These are phyloP conservation scores for Martes martes DNA, from an alignment of 2,113 vertebrate genomes.

Conservation along the genomic window DNA sequence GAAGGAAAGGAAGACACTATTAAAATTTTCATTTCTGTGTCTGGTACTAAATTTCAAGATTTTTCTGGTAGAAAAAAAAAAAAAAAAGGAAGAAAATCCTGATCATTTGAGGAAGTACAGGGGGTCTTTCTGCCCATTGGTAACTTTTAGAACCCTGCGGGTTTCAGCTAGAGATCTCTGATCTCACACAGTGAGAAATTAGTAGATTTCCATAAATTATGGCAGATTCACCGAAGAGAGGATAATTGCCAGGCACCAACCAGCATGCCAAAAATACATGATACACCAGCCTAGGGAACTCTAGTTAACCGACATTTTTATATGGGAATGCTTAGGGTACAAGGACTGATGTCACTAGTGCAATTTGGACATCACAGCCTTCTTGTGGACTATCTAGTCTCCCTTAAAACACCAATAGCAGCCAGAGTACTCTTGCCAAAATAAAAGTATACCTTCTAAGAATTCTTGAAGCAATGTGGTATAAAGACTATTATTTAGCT, in stretches of 20 bases:
- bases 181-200: background rate
- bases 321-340: background rate
- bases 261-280: background rate
- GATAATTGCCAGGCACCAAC: background rate
- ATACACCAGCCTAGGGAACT: background rate
- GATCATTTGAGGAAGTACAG: background rate
- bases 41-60: background rate
- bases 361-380: background rate
- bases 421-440: background rate
- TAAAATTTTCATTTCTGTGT: conserved; percentile 5
- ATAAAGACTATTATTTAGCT: background rate
- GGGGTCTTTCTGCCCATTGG: background rate
- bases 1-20: background rate
- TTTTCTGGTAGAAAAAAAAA: background rate
- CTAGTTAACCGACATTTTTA: background rate
- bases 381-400: background rate
- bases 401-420: background rate
- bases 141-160: background rate
- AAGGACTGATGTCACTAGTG: background rate
- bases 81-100: background rate
- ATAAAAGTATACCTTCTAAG: background rate
- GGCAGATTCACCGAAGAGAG: background rate
- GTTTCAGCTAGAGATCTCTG: background rate
- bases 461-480: background rate
- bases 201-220: background rate